Conservation (phyloP, 2,797 vertebrate genomes). For the Anolis apletophallus region DNA sequence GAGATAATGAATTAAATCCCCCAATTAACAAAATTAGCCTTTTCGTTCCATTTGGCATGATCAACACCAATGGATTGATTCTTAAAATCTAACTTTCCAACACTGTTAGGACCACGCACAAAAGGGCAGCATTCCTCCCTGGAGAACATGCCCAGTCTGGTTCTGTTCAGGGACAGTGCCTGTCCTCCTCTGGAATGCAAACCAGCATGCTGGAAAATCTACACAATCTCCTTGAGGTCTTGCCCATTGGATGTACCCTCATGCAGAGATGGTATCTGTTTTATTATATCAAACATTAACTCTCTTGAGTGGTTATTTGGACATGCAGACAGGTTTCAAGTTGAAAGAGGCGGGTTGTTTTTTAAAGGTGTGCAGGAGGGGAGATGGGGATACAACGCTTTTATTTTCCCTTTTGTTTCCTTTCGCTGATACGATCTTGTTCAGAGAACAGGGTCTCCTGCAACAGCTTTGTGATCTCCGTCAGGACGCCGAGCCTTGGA, state of each 20-base stretch:
- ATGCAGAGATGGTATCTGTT: constrained; percentile 46
- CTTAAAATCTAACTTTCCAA: not conserved
- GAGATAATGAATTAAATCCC: too few species aligned
- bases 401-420: constrained; percentile 52
- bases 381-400: not conserved
- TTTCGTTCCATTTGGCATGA: not conserved
- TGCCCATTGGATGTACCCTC: constrained; percentile 30
- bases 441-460: constrained; percentile 22
- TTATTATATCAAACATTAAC: constrained; percentile 36
- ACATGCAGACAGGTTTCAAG: constrained; percentile 35
- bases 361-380: not conserved
- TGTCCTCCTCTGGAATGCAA: constrained; percentile 28
- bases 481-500: not conserved
- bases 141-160: constrained; percentile 37
- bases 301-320: constrained; percentile 37
- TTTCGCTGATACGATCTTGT: constrained; percentile 44
- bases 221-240: not conserved
- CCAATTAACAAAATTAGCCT: too few species aligned
- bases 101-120: not conserved
- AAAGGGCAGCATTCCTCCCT: not conserved
- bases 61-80: not conserved
- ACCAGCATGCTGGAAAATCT: not conserved
- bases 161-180: rapidly evolving
- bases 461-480: not conserved
- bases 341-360: constrained; percentile 1